Conservation (phyloP, 1,140 invertebrate genomes). For the Stegodyphus mimosarum region DNA sequence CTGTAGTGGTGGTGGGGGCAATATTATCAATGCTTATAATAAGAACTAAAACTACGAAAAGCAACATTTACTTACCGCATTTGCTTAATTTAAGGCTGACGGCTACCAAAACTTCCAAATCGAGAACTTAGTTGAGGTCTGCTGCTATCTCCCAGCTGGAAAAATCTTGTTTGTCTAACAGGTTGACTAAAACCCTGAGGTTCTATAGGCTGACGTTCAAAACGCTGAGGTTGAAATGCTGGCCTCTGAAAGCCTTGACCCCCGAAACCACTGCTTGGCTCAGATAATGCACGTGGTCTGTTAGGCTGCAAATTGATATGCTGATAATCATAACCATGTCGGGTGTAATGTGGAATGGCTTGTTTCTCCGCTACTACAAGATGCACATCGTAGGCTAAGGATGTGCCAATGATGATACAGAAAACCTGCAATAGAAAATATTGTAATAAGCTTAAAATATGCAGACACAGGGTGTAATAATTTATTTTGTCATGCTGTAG, state of each 20-base stretch:
- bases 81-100: too few relatives aligned
- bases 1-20: too few relatives aligned
- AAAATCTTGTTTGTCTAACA: conserved; percentile 33
- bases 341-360: conserved; percentile 39
- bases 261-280: not conserved
- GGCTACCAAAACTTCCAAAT: not conserved
- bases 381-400: conserved; percentile 8
- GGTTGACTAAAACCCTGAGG: not conserved
- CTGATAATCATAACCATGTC: conserved; percentile 32
- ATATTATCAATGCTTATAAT: too few relatives aligned
- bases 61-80: too few relatives aligned
- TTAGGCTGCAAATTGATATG: conserved; percentile 4
- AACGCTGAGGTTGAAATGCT: too few relatives aligned
- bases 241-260: not conserved
- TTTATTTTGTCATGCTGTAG: too few relatives aligned
- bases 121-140: not conserved
- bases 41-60: too few relatives aligned
- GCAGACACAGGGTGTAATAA: too few relatives aligned
- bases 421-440: not conserved
- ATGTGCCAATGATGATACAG: not conserved
- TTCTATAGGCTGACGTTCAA: too few relatives aligned
- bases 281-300: not conserved
- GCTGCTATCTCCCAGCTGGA: conserved; percentile 6
- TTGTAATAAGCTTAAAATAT: not conserved
- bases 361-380: conserved; percentile 35